A percentile compares a stretch with the other conserved stretches of the same genome.
Evolutionary conservation across 1,140 invertebrate genomes (phyloP).

Genomic region (Eriocheir sinensis): DNA sequence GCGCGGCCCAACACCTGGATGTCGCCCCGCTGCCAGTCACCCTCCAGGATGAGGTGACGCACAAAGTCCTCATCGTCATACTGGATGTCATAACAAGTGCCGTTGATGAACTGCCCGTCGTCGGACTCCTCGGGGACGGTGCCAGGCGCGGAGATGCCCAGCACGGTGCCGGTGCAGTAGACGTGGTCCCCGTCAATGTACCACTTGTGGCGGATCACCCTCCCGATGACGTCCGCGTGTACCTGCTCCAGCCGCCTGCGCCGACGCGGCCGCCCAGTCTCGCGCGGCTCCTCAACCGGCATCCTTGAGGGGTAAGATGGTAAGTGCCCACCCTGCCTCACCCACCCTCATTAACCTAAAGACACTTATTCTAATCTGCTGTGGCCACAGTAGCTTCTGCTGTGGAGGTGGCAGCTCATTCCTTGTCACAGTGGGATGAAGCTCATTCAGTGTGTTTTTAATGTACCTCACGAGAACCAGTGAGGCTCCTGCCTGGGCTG

Average conservation of each 20-base stretch:
- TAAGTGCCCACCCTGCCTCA: not conserved
- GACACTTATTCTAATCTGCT: not conserved
- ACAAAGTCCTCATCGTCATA: constrained; percentile 79
- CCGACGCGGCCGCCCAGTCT: constrained; percentile 74
- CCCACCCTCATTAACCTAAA: not conserved
- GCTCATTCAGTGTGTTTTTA: not conserved
- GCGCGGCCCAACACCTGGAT: constrained; percentile 74
- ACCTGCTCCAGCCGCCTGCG: constrained; percentile 76
- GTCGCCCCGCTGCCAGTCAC: constrained; percentile 79
- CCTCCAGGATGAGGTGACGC: constrained; percentile 77
- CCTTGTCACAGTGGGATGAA: not conserved
- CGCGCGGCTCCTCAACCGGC: constrained; percentile 74
- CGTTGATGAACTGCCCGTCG: constrained; percentile 71
- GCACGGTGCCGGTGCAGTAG: constrained; percentile 76
- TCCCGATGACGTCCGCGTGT: constrained; percentile 74
- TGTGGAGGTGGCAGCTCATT: not conserved
- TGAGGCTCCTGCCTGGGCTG: too few species aligned
- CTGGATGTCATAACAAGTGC: constrained; percentile 78
- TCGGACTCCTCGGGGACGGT: constrained; percentile 78
- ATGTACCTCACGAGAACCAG: not conserved
- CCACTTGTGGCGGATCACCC: constrained; percentile 78
- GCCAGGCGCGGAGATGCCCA: constrained; percentile 78
- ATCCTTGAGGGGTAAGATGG: constrained; percentile 62
- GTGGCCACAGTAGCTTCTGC: not conserved
- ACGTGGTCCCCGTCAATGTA: constrained; percentile 78